Conservation (phyloP, 2,888 invertebrate genomes). For the Tetranychus truncatus region DNA sequence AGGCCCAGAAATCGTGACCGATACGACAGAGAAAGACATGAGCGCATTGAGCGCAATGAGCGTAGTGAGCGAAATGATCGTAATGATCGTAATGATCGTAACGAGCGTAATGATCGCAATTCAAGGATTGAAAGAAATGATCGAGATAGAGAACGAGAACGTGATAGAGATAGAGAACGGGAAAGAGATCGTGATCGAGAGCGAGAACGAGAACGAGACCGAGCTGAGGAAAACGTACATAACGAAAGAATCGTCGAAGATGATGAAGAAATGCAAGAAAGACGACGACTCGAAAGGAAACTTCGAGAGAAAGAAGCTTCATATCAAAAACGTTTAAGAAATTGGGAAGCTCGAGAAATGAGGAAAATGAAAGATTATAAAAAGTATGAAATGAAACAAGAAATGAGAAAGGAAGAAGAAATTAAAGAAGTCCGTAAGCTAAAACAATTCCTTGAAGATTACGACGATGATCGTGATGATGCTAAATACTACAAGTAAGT, state of each 20-base stretch:
- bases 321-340: constrained; percentile 51
- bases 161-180: constrained; percentile 20
- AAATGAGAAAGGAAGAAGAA: constrained; percentile 63
- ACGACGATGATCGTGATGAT: constrained; percentile 94
- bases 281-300: constrained; percentile 70
- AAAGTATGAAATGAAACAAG: constrained; percentile 64
- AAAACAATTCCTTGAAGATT: constrained; percentile 95
- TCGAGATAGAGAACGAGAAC: constrained; percentile 22
- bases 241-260: constrained; percentile 16
- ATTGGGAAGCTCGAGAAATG: constrained; percentile 75
- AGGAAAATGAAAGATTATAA: constrained; percentile 77
- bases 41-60: background rate
- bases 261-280: constrained; percentile 65
- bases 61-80: constrained; percentile 12
- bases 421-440: constrained; percentile 75
- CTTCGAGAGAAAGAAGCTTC: constrained; percentile 84
- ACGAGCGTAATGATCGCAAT: background rate
- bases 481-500: constrained; percentile 64
- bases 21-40: constrained; percentile 1
- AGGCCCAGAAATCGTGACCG: background rate
- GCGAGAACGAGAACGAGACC: constrained; percentile 31
- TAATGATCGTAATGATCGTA: no score
- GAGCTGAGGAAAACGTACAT: constrained; percentile 8
- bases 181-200: constrained; percentile 39
- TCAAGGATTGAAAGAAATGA: constrained; percentile 16